Conservation (phyloP, 2,888 invertebrate genomes). For the Cryptocephalus primarius region DNA sequence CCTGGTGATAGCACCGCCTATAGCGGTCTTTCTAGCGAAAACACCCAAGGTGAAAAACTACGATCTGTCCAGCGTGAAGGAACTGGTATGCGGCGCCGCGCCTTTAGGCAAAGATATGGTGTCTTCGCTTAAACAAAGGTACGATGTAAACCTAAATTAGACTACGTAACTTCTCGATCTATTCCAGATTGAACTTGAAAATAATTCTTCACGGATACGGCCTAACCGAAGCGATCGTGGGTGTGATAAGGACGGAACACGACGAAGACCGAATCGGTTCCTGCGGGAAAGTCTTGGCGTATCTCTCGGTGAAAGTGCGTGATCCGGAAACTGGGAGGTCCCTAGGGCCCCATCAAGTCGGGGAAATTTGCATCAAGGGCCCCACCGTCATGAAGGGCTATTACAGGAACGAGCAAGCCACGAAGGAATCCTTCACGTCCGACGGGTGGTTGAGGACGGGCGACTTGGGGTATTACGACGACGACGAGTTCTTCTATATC, state of each 20-base stretch:
- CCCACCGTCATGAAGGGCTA: conserved; percentile 52
- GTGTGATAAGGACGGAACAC: conserved; percentile 34
- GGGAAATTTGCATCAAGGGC: conserved; percentile 76
- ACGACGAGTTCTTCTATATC: conserved; percentile 65
- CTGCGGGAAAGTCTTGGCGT: conserved; percentile 51
- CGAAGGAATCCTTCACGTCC: conserved; percentile 49
- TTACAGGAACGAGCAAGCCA: conserved; percentile 54
- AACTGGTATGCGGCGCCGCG: conserved; percentile 68
- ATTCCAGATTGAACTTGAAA: not conserved
- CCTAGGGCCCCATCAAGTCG: conserved; percentile 52
- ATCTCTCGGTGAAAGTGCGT: conserved; percentile 50
- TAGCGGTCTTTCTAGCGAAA: conserved; percentile 73
- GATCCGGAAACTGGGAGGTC: conserved; percentile 50
- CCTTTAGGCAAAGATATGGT: conserved; percentile 64
- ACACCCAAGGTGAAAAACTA: conserved; percentile 65
- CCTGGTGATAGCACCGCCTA: conserved; percentile 60
- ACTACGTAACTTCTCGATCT: not conserved
- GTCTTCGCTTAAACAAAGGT: conserved; percentile 45
- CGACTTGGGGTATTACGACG: conserved; percentile 73
- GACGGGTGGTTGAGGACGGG: conserved; percentile 74
- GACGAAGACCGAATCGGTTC: conserved; percentile 44
- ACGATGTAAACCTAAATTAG: conserved; percentile 3
- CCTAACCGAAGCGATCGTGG: conserved; percentile 62
- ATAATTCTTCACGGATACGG: conserved; percentile 56
- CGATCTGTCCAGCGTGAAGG: conserved; percentile 58